Evolutionary conservation across 1,140 invertebrate genomes (phyloP), one percentile per base, ranked within the genome.

Genomic region (Orchesella cincta): DNA sequence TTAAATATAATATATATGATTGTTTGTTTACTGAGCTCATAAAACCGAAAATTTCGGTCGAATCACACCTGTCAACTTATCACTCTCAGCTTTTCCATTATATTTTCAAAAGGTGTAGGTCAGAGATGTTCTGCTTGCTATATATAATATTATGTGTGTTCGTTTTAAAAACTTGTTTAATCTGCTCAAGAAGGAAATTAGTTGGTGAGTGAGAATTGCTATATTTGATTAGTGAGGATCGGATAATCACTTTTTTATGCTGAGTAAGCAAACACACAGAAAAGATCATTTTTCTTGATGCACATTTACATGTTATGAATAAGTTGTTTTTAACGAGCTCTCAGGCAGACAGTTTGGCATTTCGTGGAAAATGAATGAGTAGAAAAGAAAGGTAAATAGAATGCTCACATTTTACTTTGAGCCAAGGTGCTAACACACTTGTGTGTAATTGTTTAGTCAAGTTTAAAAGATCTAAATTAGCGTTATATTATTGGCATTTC

Each of bases 391-490:
- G 20, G 18, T 31, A 76, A 28, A 70, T 23, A 23, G 23, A 31
- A 28, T 72, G 31, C 46, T 72, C n/a, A 31, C 34, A 54, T 46
- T 39, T 46, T 75, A 57, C 52, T 12, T 57, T 18, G 12, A n/a
- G 8, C 12, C 14, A 57, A 26, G 23, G 23, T 57, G 52, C 52
- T 57, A 57, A 57, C 12, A 12, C 23, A 8, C 18, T 33, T 74
- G 16, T 39, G 29, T 78, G 36, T 18, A 35, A 18, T 28, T 46
- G 2, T 18, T 8, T 12, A 51, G 8, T 26, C 29, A 51, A 12
- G 14, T 31, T 31, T 18, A 72, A 33, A 64, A 67, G 67, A 34
- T 26, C 76, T 34, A 16, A 35, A 31, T 20, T 36, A 12, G 16
- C 73, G 29, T 54, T 31, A n/a, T 71, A 71, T 36, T 23, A 71